Conservation (phyloP, 2,113 vertebrate species). For the Alethe castanea region DNA sequence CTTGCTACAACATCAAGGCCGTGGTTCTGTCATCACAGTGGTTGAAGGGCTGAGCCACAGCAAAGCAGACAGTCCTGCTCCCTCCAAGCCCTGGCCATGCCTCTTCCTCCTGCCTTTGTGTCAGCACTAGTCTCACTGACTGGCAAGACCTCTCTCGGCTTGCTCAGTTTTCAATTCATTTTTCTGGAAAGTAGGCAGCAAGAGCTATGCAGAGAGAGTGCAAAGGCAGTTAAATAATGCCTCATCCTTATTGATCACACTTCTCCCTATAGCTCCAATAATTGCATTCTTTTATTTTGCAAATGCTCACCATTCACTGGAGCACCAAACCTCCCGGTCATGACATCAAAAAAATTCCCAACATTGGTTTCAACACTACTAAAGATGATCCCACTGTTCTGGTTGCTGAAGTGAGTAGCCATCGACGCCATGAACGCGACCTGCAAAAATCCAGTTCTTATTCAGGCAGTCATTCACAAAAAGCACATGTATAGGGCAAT, state of each 20-base stretch:
- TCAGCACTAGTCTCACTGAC: neutral
- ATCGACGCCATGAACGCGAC: slow-evolving; percentile 84
- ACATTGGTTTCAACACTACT: slow-evolving; percentile 82
- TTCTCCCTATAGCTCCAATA: neutral
- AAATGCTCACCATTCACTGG: slow-evolving; percentile 77
- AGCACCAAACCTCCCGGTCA: slow-evolving; percentile 82
- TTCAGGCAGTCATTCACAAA: neutral
- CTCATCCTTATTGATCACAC: neutral
- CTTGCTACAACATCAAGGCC: neutral
- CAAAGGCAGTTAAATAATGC: neutral
- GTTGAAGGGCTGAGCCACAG: neutral
- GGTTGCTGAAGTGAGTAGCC: slow-evolving; percentile 84
- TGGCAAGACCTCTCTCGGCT: neutral
- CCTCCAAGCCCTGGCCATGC: neutral
- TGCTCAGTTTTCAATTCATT: neutral
- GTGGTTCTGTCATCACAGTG: neutral
- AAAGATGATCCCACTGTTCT: slow-evolving; percentile 85
- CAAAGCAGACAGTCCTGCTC: neutral
- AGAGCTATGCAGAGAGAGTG: neutral
- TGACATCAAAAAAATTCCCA: slow-evolving; percentile 84
- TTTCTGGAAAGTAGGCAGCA: neutral
- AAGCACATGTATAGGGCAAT: neutral
- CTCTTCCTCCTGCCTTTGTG: neutral
- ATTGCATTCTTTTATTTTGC: neutral
- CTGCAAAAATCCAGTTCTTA: slow-evolving; percentile 48